A percentile compares a stretch with the other conserved stretches of the same genome.
These are phyloP conservation scores for Cyclura pinguis DNA, from an alignment of 2,797 vertebrate species.

Conservation along the genomic window DNA sequence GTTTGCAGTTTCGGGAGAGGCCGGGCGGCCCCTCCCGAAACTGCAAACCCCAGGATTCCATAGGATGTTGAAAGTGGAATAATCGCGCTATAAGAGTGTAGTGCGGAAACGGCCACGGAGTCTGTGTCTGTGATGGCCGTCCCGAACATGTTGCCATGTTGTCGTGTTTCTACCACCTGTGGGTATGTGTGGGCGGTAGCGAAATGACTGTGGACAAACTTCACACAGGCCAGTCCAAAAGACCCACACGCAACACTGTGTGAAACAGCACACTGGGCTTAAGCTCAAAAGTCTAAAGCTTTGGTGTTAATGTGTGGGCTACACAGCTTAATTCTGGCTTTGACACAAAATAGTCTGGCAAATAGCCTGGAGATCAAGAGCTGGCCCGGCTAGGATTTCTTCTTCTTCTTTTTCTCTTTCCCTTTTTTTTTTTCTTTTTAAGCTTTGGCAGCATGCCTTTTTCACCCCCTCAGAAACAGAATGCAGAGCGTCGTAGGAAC, in stretches of 20 bases:
- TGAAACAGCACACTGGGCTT: neutral
- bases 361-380: neutral
- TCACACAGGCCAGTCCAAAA: neutral
- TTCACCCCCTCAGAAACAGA: neutral
- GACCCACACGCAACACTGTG: neutral
- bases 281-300: neutral
- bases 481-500: neutral
- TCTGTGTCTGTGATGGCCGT: neutral
- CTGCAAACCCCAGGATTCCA: too few species aligned
- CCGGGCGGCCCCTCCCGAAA: too few species aligned
- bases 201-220: neutral
- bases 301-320: constrained; percentile 6
- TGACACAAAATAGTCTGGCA: constrained; percentile 16
- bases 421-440: too few species aligned
- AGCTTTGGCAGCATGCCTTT: neutral
- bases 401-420: too few species aligned
- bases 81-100: too few species aligned
- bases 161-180: neutral
- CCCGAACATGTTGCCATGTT: neutral
- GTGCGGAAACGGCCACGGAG: too few species aligned
- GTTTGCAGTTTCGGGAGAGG: too few species aligned
- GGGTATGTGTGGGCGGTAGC: neutral
- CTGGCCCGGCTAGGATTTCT: neutral
- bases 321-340: constrained; percentile 1
- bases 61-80: too few species aligned